Conservation (phyloP, 2,113 vertebrate species). For the Heteronetta atricapilla region DNA sequence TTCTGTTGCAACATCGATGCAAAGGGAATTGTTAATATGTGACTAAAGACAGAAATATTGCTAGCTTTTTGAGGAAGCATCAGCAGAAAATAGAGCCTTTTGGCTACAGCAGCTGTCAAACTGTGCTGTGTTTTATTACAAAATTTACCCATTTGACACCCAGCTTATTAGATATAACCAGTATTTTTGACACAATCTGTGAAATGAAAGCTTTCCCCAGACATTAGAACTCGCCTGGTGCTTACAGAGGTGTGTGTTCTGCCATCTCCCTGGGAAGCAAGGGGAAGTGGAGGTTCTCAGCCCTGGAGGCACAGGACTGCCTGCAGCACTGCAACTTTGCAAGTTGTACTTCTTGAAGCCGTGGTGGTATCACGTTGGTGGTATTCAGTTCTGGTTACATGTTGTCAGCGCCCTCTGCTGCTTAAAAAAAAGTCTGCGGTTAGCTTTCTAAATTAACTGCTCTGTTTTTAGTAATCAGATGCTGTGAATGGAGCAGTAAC, state of each 20-base stretch:
- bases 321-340: not conserved
- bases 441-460: rapidly evolving
- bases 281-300: not conserved
- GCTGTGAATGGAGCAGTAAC: rapidly evolving
- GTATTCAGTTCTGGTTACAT: not conserved
- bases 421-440: not conserved
- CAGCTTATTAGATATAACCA: not conserved
- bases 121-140: not conserved
- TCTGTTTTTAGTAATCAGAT: not conserved
- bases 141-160: not conserved
- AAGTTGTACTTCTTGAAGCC: not conserved
- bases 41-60: not conserved
- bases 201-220: not conserved
- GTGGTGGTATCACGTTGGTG: no score
- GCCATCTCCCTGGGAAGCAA: no score
- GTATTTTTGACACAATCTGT: not conserved
- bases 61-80: not conserved
- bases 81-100: not conserved
- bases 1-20: not conserved
- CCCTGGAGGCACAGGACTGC: rapidly evolving
- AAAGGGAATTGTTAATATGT: not conserved
- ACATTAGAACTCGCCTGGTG: rapidly evolving
- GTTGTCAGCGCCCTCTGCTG: slow-evolving; percentile 57
- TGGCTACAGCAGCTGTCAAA: not conserved
- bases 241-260: no score